Base-by-base conservation (phyloP, 2,113 vertebrate genomes). In the Petrocephalus microphthalmus region DNA sequence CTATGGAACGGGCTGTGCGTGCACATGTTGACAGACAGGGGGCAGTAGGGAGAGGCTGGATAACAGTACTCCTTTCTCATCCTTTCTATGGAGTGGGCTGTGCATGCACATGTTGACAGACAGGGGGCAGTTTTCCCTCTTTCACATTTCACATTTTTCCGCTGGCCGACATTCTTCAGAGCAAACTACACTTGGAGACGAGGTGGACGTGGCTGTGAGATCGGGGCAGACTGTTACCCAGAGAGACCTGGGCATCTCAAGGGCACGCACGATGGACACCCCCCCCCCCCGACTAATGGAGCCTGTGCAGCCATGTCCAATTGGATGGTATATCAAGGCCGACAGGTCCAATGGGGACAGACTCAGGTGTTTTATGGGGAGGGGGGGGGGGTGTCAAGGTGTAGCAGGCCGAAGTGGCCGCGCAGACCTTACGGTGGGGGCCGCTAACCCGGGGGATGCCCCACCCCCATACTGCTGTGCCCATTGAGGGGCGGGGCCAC, bases 301-400 rank as follows among this genome's bases (percentile, higher is more conserved):
- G 13, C 51, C 29, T 4, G 29, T 53, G 49, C 29, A n/a, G 13
- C 47, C 67, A 0, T 33, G 19, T 52, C 51, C 7, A 10, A 87
- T 81, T 87, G 51, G 11, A 81, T 29, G 8, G 87, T 82, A 88
- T 19, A 82, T 88, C 87, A 88, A 42, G 19, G 11, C 8, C 19
- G 71, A 88, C 71, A 82, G 87, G 67, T 81, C 71, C 56, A 10
- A 45, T 54, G 51, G 4, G 45, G 45, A 87, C 67, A 15, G 51
- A 85, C 51, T 53, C 33, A 8, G 45, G 22, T 15, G 5, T 88
- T 88, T 88, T 81, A 88, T 45, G 47, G 51, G 51, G 83, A 13
- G 5, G 47, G 13, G 83, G n/a, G 49, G 13, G 57, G 52, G 56
- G n/a, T 64, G 49, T 52, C 85, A 87, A 87, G 87, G 47, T 47